Base-by-base conservation (phyloP, 2,888 invertebrate species). In the Campoplex capitator region DNA sequence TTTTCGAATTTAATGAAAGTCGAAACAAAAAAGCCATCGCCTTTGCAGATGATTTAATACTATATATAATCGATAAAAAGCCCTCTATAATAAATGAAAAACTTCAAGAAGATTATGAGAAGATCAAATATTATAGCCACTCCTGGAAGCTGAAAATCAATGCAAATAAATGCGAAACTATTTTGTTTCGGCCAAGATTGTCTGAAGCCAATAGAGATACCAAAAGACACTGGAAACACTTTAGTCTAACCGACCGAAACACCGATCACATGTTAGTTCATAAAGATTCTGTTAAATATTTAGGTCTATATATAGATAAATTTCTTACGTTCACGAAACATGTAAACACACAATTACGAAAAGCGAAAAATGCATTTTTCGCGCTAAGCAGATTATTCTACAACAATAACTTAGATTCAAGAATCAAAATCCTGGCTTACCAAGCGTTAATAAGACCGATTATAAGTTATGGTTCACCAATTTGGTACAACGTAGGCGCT, bases 81-180 rank as follows among this genome's bases (percentile, higher is more conserved):
- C 48, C 83, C 1, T 18, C 13, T 0, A 48, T 1, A 1, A 70
- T 87, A 56, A 67, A 84, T 65, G 7, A 71, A 42, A 45, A 81
- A 45, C 28, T 90, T 1, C 88, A 89, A 81, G 56, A 68, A 11
- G 11, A 83, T 2, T 89, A 77, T 42, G 18, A 58, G 2, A 87
- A 89, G 79, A 83, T 89, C 0, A 71, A 88, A 81, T 28, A 23
- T 32, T 89, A 84, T 74, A 88, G 83, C 23, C 45, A 70, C 16
- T 54, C 82, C 1, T 88, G 89, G 89, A 89, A 89, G 86, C 48
- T 89, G 11, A 90, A 87, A 84, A 87, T 88, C 38, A 90, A 89
- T 45, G 58, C 76, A 0, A 70, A 76, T 1, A 88, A 88, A 56
- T 88, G 88, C n/a, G 85, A 88, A 80, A 67, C 87, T 0, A 88